phyloP scores from a whole-genome alignment of 2,113 vertebrate genomes.

The Amia ocellicauda region DNA sequence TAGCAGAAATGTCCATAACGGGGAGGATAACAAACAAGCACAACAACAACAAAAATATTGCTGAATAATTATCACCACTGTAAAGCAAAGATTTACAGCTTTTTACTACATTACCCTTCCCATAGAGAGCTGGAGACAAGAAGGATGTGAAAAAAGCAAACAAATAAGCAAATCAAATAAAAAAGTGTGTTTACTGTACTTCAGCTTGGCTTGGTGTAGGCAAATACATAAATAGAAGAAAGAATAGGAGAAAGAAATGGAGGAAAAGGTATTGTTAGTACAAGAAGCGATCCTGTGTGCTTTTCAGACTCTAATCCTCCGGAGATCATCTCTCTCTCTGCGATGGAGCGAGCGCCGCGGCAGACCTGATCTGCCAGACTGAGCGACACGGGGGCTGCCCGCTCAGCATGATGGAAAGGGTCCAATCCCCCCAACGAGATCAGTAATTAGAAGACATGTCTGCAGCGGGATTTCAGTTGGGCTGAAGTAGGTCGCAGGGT shows the following conservation, averaged over 20 bases:
- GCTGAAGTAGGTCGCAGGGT: slow-evolving; percentile 31
- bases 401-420: not conserved
- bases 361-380: slow-evolving; percentile 37
- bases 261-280: not conserved
- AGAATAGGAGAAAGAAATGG: not conserved
- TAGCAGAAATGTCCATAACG: not conserved
- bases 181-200: too few species aligned
- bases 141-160: not conserved
- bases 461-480: slow-evolving; percentile 29
- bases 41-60: not conserved
- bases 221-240: too few species aligned
- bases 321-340: slow-evolving; percentile 30
- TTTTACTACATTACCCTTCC: too few species aligned
- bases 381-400: slow-evolving; percentile 4
- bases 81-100: too few species aligned
- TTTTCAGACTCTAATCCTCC: slow-evolving; percentile 29
- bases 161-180: too few species aligned
- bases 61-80: slow-evolving; percentile 4
- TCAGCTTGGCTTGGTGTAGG: not conserved
- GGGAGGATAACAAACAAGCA: not conserved
- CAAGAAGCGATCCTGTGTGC: slow-evolving; percentile 15
- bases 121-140: not conserved
- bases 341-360: not conserved
- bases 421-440: slow-evolving; percentile 1
- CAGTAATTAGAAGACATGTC: slow-evolving; percentile 32